Evolutionary conservation across 2,113 vertebrate species (phyloP), one percentile per base, ranked within the genome.

Genomic region (Fulica atra): DNA sequence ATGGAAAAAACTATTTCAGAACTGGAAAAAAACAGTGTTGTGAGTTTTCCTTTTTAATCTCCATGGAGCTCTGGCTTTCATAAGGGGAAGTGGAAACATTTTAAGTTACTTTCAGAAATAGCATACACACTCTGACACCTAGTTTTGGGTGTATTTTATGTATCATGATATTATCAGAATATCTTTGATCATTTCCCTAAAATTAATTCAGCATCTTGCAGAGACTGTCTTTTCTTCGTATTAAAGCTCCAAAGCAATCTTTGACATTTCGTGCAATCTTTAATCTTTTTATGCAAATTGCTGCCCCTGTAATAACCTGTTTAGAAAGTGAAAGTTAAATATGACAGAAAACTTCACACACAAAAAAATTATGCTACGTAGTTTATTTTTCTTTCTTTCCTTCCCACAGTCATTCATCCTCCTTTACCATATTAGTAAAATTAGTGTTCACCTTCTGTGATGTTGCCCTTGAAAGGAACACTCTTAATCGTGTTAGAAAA

Each of bases 241-340:
- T 82, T 89, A 70, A 14, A 92, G 51, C 53, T 76, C 13, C 64
- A 69, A 92, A 91, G 44, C 50, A 86, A 28, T 86, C 63, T 83
- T 91, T 63, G 73, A 88, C 6, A 7, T 93, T 94, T 94, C 5
- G 0, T 31, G 13, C 81, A 71, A 74, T 95, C 79, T 88, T 97
- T 95, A 94, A 81, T 91, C 57, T 93, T 91, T 97, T 77, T 84
- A 86, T 96, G 85, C 31, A 96, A 92, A 96, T 91, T 86, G 16
- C 14, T 91, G 9, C 86, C 46, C 33, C 71, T 73, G 8, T 92
- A 35, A 92, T 84, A 89, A 91, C 50, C 54, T 81, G 13, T 87
- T 95, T 97, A 65, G 74, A 82, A 95, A 95, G 35, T 81, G 63
- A 72, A 95, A 93, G 71, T 91, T 91, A 90, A 95, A 87, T 20